These are phyloP conservation scores for Armadillidium nasatum DNA, from an alignment of 1,140 invertebrate species.

Conservation along the genomic window DNA sequence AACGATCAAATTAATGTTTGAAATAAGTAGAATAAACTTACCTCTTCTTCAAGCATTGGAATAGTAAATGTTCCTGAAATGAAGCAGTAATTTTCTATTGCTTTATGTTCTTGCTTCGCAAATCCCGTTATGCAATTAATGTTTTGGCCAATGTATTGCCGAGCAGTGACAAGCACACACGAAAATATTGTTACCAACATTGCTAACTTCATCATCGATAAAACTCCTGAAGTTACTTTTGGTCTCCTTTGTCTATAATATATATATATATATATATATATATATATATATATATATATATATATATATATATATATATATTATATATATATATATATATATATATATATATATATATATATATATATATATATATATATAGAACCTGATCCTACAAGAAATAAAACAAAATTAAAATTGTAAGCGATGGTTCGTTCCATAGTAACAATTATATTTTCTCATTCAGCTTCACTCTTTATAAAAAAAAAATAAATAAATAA, in stretches of 20 bases:
- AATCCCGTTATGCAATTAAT: constrained; percentile 30
- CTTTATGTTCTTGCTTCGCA: constrained; percentile 13
- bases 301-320: no score
- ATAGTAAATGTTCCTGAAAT: constrained; percentile 25
- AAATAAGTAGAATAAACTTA: not conserved
- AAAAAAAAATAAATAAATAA: no score
- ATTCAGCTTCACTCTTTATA: no score
- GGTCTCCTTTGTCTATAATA: not conserved
- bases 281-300: no score
- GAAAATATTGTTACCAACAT: constrained; percentile 21
- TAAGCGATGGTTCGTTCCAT: no score
- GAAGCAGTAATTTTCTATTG: constrained; percentile 28
- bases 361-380: no score
- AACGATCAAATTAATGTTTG: not conserved
- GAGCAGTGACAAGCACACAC: constrained; percentile 20
- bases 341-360: no score
- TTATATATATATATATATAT: no score
- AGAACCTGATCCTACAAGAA: no score
- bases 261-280: no score
- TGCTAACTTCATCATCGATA: constrained; percentile 5
- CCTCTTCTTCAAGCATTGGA: constrained; percentile 18
- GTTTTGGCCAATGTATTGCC: constrained; percentile 28
- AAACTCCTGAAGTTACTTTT: not conserved
- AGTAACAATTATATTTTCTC: no score
- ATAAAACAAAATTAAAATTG: no score